Conservation (phyloP, 2,888 invertebrate species). For the Thera britannica region DNA sequence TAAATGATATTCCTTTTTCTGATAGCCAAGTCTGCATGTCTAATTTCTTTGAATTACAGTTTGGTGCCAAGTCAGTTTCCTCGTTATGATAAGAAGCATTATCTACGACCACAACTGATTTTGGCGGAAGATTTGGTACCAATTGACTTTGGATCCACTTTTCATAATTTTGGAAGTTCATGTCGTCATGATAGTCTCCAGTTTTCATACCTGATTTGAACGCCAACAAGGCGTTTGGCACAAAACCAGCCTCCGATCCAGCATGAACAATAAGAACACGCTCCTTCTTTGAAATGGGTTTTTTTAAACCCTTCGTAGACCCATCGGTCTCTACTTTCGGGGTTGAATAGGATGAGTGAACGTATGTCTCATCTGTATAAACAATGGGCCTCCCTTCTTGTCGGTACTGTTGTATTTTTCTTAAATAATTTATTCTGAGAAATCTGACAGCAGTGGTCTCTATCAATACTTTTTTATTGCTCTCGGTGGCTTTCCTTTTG, state of each 20-base stretch:
- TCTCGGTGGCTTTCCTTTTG: too few relatives aligned
- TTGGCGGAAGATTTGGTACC: constrained; percentile 45
- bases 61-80: neutral
- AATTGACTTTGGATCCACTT: constrained; percentile 47
- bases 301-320: constrained; percentile 29
- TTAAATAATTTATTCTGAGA: too few relatives aligned
- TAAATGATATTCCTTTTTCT: neutral
- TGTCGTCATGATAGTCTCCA: constrained; percentile 50
- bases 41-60: neutral
- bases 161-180: constrained; percentile 47
- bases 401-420: too few relatives aligned
- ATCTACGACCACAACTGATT: neutral
- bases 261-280: constrained; percentile 43
- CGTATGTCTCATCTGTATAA: constrained; percentile 27
- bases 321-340: constrained; percentile 28
- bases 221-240: constrained; percentile 35
- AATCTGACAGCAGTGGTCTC: too few relatives aligned
- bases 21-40: neutral
- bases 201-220: constrained; percentile 43
- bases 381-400: too few relatives aligned
- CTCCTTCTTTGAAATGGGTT: constrained; percentile 37
- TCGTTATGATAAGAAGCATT: neutral
- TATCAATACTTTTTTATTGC: too few relatives aligned
- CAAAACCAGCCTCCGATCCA: constrained; percentile 41
- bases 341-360: constrained; percentile 39